These are phyloP conservation scores for Pocillopora grandis DNA, from an alignment of 92 coral and sea anemone genomes.

Conservation along the genomic window DNA sequence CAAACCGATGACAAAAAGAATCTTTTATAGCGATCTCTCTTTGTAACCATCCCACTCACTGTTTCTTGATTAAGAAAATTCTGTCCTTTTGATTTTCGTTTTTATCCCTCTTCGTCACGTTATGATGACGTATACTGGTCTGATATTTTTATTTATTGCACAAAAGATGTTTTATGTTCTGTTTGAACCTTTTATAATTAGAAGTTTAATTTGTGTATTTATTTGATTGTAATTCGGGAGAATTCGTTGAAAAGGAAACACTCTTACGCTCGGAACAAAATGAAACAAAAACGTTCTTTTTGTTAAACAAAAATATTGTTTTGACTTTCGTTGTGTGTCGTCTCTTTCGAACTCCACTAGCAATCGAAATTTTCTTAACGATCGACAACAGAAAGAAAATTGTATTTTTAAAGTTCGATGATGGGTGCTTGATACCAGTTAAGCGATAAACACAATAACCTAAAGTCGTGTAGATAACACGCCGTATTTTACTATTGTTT, in stretches of 20 bases:
- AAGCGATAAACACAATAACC: neutral
- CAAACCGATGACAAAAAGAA: neutral
- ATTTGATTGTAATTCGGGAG: constrained; percentile 6
- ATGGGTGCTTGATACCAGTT: neutral
- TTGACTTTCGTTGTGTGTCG: neutral
- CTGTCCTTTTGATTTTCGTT: neutral
- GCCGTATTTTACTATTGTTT: constrained; percentile 4
- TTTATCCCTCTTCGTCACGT: neutral
- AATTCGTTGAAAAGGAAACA: constrained; percentile 30
- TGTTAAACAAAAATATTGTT: constrained; percentile 5
- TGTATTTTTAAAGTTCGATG: neutral
- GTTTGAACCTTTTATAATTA: neutral
- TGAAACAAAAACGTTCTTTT: constrained; percentile 4
- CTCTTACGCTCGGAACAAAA: neutral
- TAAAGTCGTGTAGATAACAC: neutral
- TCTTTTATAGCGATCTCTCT: neutral
- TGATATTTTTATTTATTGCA: neutral
- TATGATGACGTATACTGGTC: neutral
- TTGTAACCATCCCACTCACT: neutral
- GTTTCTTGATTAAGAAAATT: neutral
- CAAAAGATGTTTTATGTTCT: constrained; percentile 8
- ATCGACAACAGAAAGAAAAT: neutral
- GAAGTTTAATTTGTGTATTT: constrained; percentile 13
- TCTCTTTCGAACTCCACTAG: neutral
- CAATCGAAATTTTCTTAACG: neutral